phyloP scores from a whole-genome alignment of 2,113 vertebrate species.

The Salvelinus fontinalis region DNA sequence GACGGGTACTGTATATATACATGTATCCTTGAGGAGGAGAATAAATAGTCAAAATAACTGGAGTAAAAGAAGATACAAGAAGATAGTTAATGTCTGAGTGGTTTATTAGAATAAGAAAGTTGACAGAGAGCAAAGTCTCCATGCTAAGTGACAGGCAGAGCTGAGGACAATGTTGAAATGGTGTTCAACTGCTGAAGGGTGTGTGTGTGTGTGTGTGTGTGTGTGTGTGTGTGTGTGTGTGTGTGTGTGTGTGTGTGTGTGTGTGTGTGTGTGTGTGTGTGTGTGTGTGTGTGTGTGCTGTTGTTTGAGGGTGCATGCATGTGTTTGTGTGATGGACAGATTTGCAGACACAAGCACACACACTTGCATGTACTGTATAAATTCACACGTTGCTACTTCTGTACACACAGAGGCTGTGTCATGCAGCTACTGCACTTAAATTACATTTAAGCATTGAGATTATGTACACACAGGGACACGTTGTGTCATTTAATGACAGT shows the following conservation, averaged over 20 bases:
- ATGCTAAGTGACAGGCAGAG: constrained; percentile 72
- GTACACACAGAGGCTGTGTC: constrained; percentile 73
- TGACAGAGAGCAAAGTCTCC: constrained; percentile 74
- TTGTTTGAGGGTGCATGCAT: constrained; percentile 59
- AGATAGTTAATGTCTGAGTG: constrained; percentile 57
- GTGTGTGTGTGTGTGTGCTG: neutral
- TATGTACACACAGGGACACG: constrained; percentile 68
- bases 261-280: constrained; percentile 3
- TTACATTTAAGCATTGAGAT: constrained; percentile 70
- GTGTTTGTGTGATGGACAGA: constrained; percentile 60
- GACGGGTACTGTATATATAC: no score
- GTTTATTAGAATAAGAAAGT: constrained; percentile 81
- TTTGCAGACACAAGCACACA: constrained; percentile 61
- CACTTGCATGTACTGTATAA: constrained; percentile 73
- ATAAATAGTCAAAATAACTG: neutral
- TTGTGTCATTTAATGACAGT: constrained; percentile 55
- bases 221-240: neutral
- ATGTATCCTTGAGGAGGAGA: neutral
- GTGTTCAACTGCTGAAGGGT: constrained; percentile 52
- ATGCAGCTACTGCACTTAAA: constrained; percentile 76
- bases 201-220: constrained; percentile 20
- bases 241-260: constrained; percentile 47
- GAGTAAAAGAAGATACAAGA: constrained; percentile 18
- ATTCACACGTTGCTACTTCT: constrained; percentile 69
- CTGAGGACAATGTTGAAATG: constrained; percentile 59